Evolutionary conservation across 2,888 invertebrate species (phyloP).

Genomic region (Epistrophe grossulariae): DNA sequence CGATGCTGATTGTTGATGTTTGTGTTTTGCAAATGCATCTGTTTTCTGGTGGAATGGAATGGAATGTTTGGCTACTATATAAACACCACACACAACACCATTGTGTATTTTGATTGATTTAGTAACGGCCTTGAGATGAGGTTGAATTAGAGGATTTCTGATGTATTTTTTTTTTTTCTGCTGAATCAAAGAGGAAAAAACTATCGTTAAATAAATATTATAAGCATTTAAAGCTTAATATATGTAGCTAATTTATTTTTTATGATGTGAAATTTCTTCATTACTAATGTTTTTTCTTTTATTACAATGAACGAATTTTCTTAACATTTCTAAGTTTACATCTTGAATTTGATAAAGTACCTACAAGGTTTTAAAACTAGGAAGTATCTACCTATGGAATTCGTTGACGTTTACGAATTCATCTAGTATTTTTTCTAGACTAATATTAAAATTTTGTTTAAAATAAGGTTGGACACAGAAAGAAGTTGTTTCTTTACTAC

Average conservation of each 20-base stretch:
- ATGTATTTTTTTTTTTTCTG: slow-evolving; percentile 10
- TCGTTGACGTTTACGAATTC: too few relatives aligned
- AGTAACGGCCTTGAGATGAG: slow-evolving; percentile 69
- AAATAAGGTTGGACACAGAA: too few relatives aligned
- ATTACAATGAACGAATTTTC: background rate
- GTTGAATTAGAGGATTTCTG: slow-evolving; percentile 37
- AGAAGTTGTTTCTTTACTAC: too few relatives aligned
- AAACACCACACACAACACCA: background rate
- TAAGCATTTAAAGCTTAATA: background rate
- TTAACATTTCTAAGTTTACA: background rate
- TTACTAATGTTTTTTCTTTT: background rate
- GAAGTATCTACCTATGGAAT: too few relatives aligned
- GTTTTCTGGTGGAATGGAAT: slow-evolving; percentile 38
- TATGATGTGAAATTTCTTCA: slow-evolving; percentile 7
- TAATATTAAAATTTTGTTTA: too few relatives aligned
- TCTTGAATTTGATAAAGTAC: too few relatives aligned
- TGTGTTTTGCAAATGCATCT: slow-evolving; percentile 4
- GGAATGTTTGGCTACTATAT: slow-evolving; percentile 25
- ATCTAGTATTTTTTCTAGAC: too few relatives aligned
- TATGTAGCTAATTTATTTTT: background rate
- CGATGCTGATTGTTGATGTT: slow-evolving; percentile 37
- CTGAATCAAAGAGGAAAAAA: background rate
- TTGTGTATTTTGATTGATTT: slow-evolving; percentile 33
- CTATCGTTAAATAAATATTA: background rate
- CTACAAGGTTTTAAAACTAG: too few relatives aligned